Evolutionary conservation across 92 coral and sea anemone species (phyloP).

Genomic region (Chrysogorgia sp.): DNA sequence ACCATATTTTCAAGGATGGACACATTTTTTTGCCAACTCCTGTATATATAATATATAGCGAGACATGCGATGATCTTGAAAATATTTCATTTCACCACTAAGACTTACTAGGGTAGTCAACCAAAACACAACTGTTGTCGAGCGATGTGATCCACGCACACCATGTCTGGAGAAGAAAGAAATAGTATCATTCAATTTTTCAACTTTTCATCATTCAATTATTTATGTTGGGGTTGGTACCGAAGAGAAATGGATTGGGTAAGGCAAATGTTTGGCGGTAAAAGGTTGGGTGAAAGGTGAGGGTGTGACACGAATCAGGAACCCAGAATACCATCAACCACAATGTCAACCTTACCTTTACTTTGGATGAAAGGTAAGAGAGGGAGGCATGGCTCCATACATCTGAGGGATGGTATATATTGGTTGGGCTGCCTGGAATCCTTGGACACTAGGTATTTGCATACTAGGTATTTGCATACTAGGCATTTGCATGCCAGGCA

Average conservation of each 20-base stretch:
- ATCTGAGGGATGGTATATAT: constrained; percentile 42
- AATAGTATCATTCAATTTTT: background rate
- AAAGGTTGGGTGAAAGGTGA: too few species aligned
- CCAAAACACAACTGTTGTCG: background rate
- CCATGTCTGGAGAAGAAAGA: background rate
- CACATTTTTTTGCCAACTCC: too few species aligned
- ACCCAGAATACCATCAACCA: background rate
- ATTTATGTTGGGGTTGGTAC: too few species aligned
- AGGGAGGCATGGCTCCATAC: constrained; percentile 35
- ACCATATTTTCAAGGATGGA: too few species aligned
- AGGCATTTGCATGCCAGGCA: constrained; percentile 52
- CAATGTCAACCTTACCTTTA: constrained; percentile 12
- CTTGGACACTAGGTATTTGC: constrained; percentile 58
- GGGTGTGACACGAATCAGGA: too few species aligned
- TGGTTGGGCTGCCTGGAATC: constrained; percentile 52
- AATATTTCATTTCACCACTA: background rate
- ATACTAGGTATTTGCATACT: too few species aligned
- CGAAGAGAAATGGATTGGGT: too few species aligned
- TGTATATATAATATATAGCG: too few species aligned
- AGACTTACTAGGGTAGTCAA: background rate
- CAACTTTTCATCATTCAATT: too few species aligned
- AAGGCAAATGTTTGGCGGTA: too few species aligned
- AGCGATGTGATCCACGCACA: background rate
- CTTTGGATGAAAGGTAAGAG: constrained; percentile 25
- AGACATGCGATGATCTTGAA: background rate